Evolutionary conservation across 2,888 invertebrate genomes (phyloP).

Genomic region (Camponotus fellah): DNA sequence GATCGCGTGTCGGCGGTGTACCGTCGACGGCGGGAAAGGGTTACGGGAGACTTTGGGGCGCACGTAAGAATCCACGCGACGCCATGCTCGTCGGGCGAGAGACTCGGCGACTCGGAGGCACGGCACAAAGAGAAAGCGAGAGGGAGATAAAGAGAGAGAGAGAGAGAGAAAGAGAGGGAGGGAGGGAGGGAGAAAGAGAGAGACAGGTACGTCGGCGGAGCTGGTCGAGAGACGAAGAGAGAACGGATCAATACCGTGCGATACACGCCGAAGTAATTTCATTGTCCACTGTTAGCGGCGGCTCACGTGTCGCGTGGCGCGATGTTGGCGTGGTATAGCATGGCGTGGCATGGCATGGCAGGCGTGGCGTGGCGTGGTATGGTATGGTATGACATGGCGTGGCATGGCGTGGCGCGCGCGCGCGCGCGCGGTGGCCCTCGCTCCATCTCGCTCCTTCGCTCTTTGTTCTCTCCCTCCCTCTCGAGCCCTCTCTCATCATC

Average conservation of each 20-base stretch:
- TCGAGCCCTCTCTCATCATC: slow-evolving; percentile 21
- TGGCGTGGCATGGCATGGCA: slow-evolving; percentile 65
- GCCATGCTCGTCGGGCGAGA: slow-evolving; percentile 60
- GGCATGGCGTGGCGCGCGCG: slow-evolving; percentile 62
- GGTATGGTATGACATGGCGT: slow-evolving; percentile 61
- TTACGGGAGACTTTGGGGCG: slow-evolving; percentile 41
- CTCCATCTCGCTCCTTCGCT: slow-evolving; percentile 16
- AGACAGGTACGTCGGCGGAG: slow-evolving; percentile 37
- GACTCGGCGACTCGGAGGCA: slow-evolving; percentile 63
- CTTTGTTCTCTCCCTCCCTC: slow-evolving; percentile 26
- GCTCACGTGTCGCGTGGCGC: slow-evolving; percentile 80
- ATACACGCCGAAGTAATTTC: slow-evolving; percentile 83
- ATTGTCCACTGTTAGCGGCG: slow-evolving; percentile 82
- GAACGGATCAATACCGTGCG: slow-evolving; percentile 81
- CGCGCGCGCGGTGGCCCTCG: slow-evolving; percentile 63
- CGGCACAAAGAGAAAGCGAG: slow-evolving; percentile 35
- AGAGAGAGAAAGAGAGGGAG: slow-evolving; percentile 36
- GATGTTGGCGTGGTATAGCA: slow-evolving; percentile 72
- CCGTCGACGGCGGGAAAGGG: slow-evolving; percentile 55
- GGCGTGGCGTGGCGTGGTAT: slow-evolving; percentile 73
- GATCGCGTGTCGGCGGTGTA: slow-evolving; percentile 52
- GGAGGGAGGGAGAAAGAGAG: slow-evolving; percentile 38
- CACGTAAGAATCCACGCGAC: slow-evolving; percentile 62
- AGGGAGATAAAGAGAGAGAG: slow-evolving; percentile 28
- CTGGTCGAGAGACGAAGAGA: slow-evolving; percentile 63